phyloP scores from a whole-genome alignment of 2,113 vertebrate genomes.

The Podiceps cristatus region DNA sequence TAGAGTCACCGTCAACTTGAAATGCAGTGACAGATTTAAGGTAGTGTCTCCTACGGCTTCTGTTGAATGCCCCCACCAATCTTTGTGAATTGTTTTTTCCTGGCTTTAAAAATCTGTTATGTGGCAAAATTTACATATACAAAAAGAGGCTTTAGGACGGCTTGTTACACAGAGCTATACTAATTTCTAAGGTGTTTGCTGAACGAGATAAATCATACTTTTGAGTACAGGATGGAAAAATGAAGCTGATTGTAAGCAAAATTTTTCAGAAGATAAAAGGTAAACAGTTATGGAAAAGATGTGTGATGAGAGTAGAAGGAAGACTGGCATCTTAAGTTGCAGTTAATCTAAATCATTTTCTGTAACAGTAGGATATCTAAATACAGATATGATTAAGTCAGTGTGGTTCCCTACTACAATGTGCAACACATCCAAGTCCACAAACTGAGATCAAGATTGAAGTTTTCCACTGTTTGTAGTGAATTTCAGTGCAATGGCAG shows the following conservation, averaged over 20 bases:
- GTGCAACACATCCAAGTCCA: not conserved
- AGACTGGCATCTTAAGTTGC: not conserved
- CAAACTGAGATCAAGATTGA: not conserved
- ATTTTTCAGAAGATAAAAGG: not conserved
- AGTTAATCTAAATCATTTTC: constrained; percentile 4
- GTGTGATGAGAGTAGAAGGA: not conserved
- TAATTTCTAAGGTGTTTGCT: not conserved
- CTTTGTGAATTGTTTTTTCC: not conserved
- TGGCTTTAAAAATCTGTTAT: not conserved
- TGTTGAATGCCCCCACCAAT: not conserved
- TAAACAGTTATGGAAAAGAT: not conserved
- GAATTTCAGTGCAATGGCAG: not conserved
- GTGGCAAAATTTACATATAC: not conserved
- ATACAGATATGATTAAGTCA: constrained; percentile 15
- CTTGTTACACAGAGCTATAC: not conserved
- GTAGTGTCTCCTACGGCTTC: not conserved
- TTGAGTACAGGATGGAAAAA: not conserved
- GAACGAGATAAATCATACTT: not conserved
- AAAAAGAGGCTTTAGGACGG: not conserved
- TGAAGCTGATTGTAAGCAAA: not conserved
- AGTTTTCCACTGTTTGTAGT: not conserved
- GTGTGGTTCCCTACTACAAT: not conserved
- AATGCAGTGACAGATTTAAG: not conserved
- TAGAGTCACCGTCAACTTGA: not conserved
- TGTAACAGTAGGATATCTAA: constrained; percentile 8